Percentiles rank a stretch among this genome's conserved stretches.
Evolutionary conservation across 1,140 invertebrate species (phyloP).

Genomic region (Polypedilum vanderplanki): DNA sequence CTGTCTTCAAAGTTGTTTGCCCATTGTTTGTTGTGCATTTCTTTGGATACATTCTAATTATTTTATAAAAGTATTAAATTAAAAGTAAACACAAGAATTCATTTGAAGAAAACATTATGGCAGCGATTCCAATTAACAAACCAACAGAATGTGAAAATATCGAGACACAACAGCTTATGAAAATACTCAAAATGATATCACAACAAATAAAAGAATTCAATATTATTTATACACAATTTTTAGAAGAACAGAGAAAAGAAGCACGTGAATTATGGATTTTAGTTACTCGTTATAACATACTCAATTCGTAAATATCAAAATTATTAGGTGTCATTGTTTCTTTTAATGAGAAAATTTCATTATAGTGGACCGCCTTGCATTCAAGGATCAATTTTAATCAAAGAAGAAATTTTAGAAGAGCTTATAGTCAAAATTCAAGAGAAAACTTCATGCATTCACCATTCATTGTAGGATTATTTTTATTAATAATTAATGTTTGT

Average conservation of each 20-base stretch:
- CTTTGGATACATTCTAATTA: too few relatives aligned
- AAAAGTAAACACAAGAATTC: too few relatives aligned
- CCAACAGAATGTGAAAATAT: too few relatives aligned
- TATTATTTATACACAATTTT: background rate
- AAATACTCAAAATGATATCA: too few relatives aligned
- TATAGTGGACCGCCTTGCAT: background rate
- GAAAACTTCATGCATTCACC: background rate
- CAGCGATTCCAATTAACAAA: too few relatives aligned
- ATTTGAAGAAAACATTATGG: too few relatives aligned
- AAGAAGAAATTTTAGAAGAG: background rate
- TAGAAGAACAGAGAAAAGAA: background rate
- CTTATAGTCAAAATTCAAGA: background rate
- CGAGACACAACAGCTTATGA: too few relatives aligned
- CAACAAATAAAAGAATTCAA: background rate
- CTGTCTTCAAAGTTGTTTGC: too few relatives aligned
- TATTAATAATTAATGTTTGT: background rate
- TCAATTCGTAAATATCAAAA: background rate
- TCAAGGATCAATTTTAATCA: background rate
- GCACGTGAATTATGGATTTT: background rate
- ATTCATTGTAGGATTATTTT: background rate
- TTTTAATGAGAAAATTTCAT: background rate
- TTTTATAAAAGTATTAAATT: too few relatives aligned
- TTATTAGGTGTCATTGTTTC: background rate
- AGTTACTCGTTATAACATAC: background rate
- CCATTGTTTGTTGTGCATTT: too few relatives aligned